Conservation (phyloP, 2,797 vertebrate species). For the Tarsius wallacei region DNA sequence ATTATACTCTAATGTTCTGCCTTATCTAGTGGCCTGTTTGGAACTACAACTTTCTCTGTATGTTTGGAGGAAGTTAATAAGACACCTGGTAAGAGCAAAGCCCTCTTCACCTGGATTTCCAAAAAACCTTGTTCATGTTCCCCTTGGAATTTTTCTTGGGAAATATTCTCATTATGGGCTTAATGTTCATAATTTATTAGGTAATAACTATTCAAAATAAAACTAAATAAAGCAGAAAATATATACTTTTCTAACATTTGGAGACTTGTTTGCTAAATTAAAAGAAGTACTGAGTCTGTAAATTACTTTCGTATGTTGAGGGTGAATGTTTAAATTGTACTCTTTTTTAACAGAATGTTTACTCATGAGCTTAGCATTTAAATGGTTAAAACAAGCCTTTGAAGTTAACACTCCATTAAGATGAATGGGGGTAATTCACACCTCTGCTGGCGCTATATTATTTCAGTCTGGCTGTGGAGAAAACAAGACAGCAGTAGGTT, state of each 20-base stretch:
- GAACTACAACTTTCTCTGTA: not conserved
- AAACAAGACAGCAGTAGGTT: slow-evolving; percentile 71
- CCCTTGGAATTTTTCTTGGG: slow-evolving; percentile 46
- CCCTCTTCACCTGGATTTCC: not conserved
- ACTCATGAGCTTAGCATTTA: slow-evolving; percentile 81
- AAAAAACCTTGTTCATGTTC: not conserved
- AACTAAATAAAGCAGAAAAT: slow-evolving; percentile 81
- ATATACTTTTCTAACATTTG: slow-evolving; percentile 76
- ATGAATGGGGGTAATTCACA: slow-evolving; percentile 89
- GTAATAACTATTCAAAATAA: slow-evolving; percentile 84
- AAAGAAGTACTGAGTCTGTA: slow-evolving; percentile 79
- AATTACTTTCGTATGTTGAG: slow-evolving; percentile 81
- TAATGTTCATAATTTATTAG: slow-evolving; percentile 84
- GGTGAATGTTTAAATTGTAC: slow-evolving; percentile 80
- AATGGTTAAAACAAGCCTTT: slow-evolving; percentile 84
- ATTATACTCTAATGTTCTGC: slow-evolving; percentile 24
- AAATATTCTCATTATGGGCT: slow-evolving; percentile 70
- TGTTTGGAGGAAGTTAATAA: slow-evolving; percentile 34
- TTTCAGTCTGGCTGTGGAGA: slow-evolving; percentile 82
- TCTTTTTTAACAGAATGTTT: slow-evolving; percentile 79
- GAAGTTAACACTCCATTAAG: slow-evolving; percentile 87
- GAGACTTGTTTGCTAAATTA: slow-evolving; percentile 82
- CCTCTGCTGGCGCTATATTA: slow-evolving; percentile 86
- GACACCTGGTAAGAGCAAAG: not conserved
- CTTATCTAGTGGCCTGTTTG: slow-evolving; percentile 16